phyloP scores from a whole-genome alignment of 2,797 vertebrate genomes.

The Simalia tracyae region DNA sequence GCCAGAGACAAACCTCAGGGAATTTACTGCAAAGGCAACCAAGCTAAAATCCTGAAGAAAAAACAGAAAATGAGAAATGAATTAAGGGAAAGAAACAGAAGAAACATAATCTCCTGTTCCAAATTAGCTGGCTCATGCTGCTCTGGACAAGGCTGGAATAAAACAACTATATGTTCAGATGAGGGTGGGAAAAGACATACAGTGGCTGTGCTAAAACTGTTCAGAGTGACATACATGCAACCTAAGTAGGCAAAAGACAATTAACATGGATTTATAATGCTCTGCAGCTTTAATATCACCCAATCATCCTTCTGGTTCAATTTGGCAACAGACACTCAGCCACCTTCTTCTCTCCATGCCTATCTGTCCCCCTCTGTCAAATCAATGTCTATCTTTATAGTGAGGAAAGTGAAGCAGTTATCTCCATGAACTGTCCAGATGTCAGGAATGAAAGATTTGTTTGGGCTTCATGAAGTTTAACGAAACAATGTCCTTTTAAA shows the following conservation, averaged over 20 bases:
- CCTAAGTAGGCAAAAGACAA: background rate
- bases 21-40: constrained; percentile 50
- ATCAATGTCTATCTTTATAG: background rate
- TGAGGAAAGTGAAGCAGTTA: background rate
- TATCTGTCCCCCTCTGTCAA: background rate
- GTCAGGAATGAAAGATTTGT: background rate
- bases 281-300: background rate
- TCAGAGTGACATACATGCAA: background rate
- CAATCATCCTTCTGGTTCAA: background rate
- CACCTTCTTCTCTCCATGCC: background rate
- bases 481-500: background rate
- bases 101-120: background rate
- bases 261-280: background rate
- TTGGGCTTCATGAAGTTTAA: background rate
- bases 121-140: background rate
- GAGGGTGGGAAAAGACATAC: background rate
- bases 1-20: constrained; percentile 65
- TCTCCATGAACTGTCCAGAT: background rate
- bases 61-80: constrained; percentile 20
- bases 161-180: background rate
- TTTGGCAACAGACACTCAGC: background rate
- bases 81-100: background rate
- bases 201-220: background rate
- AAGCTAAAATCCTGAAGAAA: constrained; percentile 38
- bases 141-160: background rate